Percentiles rank a stretch among this genome's conserved stretches.
These are phyloP conservation scores for Antheraea yamamai DNA, from an alignment of 2,888 invertebrate species.

Conservation along the genomic window DNA sequence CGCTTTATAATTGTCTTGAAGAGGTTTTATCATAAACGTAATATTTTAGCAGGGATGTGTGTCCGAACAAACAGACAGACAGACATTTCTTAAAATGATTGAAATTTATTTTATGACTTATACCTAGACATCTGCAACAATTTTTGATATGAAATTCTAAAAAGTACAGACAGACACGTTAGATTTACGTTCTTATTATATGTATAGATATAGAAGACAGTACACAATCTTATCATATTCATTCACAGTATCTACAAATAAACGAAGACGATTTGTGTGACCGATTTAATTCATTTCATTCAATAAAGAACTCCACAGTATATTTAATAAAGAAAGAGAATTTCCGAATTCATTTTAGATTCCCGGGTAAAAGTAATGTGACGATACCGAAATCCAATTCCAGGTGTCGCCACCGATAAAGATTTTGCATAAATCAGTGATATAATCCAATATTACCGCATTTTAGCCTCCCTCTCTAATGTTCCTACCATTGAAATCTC, in stretches of 20 bases:
- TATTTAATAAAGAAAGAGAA: slow-evolving; percentile 31
- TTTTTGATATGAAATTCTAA: too few relatives aligned
- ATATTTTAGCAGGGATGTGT: too few relatives aligned
- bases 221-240: not conserved
- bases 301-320: not conserved
- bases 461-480: slow-evolving; percentile 71
- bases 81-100: too few relatives aligned
- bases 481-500: slow-evolving; percentile 73
- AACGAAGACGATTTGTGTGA: not conserved
- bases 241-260: not conserved
- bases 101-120: too few relatives aligned
- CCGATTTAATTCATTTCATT: not conserved
- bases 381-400: slow-evolving; percentile 72
- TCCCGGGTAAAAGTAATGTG: slow-evolving; percentile 56
- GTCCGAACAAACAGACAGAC: too few relatives aligned
- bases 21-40: too few relatives aligned
- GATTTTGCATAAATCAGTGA: slow-evolving; percentile 80
- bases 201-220: not conserved
- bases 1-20: too few relatives aligned
- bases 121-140: too few relatives aligned
- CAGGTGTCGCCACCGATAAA: slow-evolving; percentile 74
- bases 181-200: too few relatives aligned
- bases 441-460: slow-evolving; percentile 78
- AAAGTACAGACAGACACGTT: too few relatives aligned
- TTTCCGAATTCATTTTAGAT: slow-evolving; percentile 36